phyloP scores from a whole-genome alignment of 1,140 invertebrate genomes.

The Venturia canescens region DNA sequence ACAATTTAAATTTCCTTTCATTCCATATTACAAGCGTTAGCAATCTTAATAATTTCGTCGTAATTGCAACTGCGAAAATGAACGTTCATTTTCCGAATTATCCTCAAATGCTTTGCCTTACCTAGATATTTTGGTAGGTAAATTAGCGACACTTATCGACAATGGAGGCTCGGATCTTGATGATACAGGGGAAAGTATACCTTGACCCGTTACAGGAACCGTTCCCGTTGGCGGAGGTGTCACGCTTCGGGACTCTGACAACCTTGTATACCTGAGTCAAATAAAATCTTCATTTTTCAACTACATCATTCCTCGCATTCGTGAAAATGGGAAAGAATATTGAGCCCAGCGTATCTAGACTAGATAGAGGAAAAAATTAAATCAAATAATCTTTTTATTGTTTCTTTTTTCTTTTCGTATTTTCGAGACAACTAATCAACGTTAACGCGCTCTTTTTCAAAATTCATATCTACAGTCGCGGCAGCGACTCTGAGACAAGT shows the following conservation, averaged over 20 bases:
- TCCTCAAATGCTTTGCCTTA: neutral
- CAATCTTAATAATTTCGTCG: neutral
- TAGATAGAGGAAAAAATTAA: no score
- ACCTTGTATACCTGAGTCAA: conserved; percentile 78
- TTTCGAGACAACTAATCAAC: no score
- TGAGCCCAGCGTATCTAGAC: no score
- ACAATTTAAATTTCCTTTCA: neutral
- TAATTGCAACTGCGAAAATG: no score
- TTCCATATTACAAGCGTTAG: neutral
- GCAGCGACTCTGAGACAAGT: no score
- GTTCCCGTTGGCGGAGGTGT: conserved; percentile 76
- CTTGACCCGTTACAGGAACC: conserved; percentile 30
- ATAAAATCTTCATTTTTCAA: conserved; percentile 24
- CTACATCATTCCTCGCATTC: no score
- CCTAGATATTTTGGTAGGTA: conserved; percentile 59
- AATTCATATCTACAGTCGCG: no score
- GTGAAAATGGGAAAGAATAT: no score
- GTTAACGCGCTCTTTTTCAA: no score
- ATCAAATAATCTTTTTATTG: no score
- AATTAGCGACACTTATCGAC: conserved; percentile 50
- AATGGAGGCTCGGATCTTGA: conserved; percentile 38
- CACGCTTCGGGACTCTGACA: conserved; percentile 84
- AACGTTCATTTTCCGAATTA: no score
- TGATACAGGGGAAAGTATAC: conserved; percentile 34
- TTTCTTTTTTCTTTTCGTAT: no score